These are phyloP conservation scores for Cygnus atratus DNA, from an alignment of 2,113 vertebrate genomes.

Conservation along the genomic window DNA sequence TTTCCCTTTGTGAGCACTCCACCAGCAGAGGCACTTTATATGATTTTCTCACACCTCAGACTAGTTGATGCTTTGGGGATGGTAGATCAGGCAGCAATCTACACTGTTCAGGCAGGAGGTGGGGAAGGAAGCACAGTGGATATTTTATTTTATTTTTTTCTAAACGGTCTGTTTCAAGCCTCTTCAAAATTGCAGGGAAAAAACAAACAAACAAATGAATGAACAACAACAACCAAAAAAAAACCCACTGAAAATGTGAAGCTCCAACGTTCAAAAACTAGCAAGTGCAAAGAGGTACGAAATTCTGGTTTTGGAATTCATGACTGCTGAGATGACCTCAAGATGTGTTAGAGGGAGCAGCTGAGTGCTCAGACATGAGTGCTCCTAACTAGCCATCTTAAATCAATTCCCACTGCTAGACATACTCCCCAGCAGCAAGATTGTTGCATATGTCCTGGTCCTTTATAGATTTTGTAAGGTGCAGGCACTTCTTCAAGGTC, in stretches of 20 bases:
- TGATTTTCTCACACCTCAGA: not conserved
- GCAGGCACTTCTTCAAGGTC: not conserved
- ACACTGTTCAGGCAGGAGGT: not conserved
- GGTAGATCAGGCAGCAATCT: not conserved
- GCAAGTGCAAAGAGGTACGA: not conserved
- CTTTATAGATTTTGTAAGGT: not conserved
- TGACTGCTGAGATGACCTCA: not conserved
- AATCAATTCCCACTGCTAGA: not conserved
- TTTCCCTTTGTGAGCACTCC: not conserved
- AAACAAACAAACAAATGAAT: not conserved
- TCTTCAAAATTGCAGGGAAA: not conserved
- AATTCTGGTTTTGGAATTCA: not conserved
- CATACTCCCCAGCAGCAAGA: not conserved
- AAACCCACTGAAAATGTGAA: not conserved
- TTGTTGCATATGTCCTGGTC: not conserved
- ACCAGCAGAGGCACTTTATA: not conserved
- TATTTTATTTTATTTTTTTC: not conserved
- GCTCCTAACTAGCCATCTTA: not conserved
- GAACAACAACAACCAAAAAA: no score
- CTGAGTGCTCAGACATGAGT: not conserved
- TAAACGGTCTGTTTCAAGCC: not conserved
- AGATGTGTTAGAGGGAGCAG: not conserved
- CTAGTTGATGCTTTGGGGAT: not conserved
- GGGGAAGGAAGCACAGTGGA: not conserved
- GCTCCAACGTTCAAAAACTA: not conserved